Evolutionary conservation across 2,113 vertebrate genomes (phyloP).

Genomic region (Mormyrus iriodes): DNA sequence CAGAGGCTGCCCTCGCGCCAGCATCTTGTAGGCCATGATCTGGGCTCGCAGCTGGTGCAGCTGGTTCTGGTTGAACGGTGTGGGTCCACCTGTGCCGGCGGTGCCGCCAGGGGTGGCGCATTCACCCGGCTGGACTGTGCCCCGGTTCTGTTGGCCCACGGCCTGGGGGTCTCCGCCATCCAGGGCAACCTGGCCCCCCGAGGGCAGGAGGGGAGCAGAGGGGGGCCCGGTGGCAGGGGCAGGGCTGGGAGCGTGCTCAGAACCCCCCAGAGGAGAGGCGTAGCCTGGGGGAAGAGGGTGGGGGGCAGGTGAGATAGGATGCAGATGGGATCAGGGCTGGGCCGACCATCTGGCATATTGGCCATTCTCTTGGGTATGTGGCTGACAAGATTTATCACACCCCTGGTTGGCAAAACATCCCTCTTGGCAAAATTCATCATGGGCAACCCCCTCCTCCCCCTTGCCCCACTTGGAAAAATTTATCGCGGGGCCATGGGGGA

Average conservation of each 20-base stretch:
- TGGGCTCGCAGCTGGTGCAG: slow-evolving; percentile 86
- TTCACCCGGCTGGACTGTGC: slow-evolving; percentile 33
- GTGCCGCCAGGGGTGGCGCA: slow-evolving; percentile 35
- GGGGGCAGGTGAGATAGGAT: neutral
- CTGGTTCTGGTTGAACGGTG: slow-evolving; percentile 88
- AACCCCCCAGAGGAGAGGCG: slow-evolving; percentile 83
- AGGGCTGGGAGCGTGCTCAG: slow-evolving; percentile 84
- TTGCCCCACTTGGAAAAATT: neutral
- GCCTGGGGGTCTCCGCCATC: slow-evolving; percentile 74
- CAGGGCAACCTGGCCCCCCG: slow-evolving; percentile 66
- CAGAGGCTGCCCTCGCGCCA: slow-evolving; percentile 79
- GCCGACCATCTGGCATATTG: neutral
- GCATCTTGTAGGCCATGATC: slow-evolving; percentile 95
- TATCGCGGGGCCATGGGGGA: neutral
- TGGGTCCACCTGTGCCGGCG: slow-evolving; percentile 55
- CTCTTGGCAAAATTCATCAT: neutral
- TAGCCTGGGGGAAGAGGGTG: slow-evolving; percentile 64
- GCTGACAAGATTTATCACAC: neutral
- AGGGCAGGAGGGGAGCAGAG: slow-evolving; percentile 71
- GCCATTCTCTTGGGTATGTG: neutral
- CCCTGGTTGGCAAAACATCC: neutral
- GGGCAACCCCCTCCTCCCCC: neutral
- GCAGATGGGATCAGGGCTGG: neutral
- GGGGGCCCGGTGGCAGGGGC: slow-evolving; percentile 82
- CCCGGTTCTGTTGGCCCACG: slow-evolving; percentile 65